Evolutionary conservation across 2,797 vertebrate species (phyloP), one percentile per base, ranked within the genome.

Genomic region (Phyllotis vaccarum): DNA sequence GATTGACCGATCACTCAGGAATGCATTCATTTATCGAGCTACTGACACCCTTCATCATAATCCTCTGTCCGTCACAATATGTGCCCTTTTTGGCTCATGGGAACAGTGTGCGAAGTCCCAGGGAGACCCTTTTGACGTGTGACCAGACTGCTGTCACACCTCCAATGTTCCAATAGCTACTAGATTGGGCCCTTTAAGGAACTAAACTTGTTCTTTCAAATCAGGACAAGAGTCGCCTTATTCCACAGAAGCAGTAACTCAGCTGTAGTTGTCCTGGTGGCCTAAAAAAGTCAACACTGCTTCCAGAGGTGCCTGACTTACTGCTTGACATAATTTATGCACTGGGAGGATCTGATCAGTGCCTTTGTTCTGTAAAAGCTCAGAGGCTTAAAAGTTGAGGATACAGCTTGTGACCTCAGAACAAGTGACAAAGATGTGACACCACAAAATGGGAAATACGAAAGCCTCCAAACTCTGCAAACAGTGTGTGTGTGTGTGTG

Each of bases 271-370:
- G 94, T 97, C 46, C 94, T 85, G 54, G 89, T 97, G 97, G 86
- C 96, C 97, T 98, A 85, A 95, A 98, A 97, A 96, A 86, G 94
- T 95, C 96, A 94, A 3, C 0, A 31, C 82, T 37, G 70, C 86
- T 96, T 97, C 93, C 95, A 97, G 86, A 97, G 95, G 74, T 95
- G 92, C 90, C 96, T 96, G 92, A 96, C 96, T 97, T 97, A 96
- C 82, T 97, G 64, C 88, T 21, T 0, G 83, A 85, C 87, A 72
- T 96, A 96, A 97, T 96, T 98, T 96, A 97, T 91, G 52, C 76
- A 68, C 92, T 94, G 93, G 95, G 79, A 97, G 94, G 95, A 93
- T 94, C 86, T 92, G 90, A 93, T 91, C 66, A 91, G 90, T 86
- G 75, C 62, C 82, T 97, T 96, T 97, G 78, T 96, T 97, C 82